Conservation (phyloP, 2,888 invertebrate genomes). For the Bombyx huttoni region DNA sequence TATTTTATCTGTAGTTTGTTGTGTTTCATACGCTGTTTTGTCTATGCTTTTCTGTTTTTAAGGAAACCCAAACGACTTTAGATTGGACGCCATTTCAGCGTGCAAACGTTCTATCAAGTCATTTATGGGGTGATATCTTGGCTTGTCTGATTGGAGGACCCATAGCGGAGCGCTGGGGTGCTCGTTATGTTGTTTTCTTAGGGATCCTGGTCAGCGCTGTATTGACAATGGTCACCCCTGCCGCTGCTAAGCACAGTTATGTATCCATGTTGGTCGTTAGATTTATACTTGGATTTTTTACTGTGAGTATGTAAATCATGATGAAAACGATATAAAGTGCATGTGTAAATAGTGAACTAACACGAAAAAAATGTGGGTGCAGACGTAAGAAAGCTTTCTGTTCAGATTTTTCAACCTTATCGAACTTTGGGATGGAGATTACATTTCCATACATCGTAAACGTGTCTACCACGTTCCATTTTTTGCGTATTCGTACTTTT, state of each 20-base stretch:
- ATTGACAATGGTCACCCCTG: constrained; percentile 7
- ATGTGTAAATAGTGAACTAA: no score
- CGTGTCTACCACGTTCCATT: no score
- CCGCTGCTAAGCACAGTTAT: constrained; percentile 7
- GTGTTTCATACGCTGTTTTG: no score
- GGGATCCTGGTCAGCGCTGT: constrained; percentile 2
- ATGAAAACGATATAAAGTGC: no score
- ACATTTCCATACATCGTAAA: no score
- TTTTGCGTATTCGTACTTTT: no score
- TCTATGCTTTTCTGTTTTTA: constrained; percentile 1
- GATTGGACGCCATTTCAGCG: constrained; percentile 64
- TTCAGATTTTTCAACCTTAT: no score
- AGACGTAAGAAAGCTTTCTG: no score
- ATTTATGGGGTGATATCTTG: constrained; percentile 72
- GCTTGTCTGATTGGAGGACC: constrained; percentile 20
- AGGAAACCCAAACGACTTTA: constrained; percentile 11
- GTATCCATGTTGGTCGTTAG: constrained; percentile 24
- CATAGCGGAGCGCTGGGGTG: constrained; percentile 6
- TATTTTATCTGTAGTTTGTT: no score
- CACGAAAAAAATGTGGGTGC: no score
- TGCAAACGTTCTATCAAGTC: constrained; percentile 66
- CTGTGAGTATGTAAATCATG: constrained; percentile 38
- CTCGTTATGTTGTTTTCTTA: constrained; percentile 3
- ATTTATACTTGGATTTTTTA: constrained; percentile 64
- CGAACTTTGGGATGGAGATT: no score